A percentile compares a stretch with the other conserved stretches of the same genome.
These are phyloP conservation scores for Solea senegalensis DNA, from an alignment of 2,113 vertebrate genomes.

Conservation along the genomic window DNA sequence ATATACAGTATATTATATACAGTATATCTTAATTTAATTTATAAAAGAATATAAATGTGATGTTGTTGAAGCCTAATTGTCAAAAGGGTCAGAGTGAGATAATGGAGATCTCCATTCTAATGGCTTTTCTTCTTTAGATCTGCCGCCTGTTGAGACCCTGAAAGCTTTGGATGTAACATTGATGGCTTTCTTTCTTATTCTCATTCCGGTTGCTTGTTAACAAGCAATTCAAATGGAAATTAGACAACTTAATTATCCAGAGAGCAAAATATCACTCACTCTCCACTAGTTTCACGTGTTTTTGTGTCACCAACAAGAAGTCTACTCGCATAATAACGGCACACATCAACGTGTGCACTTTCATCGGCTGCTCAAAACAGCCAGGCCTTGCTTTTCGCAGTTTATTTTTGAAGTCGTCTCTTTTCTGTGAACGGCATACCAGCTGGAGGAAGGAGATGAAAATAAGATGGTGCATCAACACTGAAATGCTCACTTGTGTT, in stretches of 20 bases:
- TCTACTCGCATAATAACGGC: background rate
- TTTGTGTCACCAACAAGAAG: conserved; percentile 36
- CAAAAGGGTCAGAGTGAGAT: conserved; percentile 40
- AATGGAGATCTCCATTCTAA: conserved; percentile 38
- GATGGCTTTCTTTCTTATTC: conserved; percentile 46
- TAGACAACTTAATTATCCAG: conserved; percentile 57
- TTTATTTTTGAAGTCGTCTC: conserved; percentile 25
- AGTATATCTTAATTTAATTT: too few relatives aligned
- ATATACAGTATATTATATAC: too few relatives aligned
- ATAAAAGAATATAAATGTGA: background rate
- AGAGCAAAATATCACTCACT: conserved; percentile 46
- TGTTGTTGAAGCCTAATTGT: conserved; percentile 9
- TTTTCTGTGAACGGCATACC: conserved; percentile 14
- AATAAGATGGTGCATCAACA: conserved; percentile 26
- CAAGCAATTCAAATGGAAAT: conserved; percentile 59
- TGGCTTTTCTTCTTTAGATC: conserved; percentile 45
- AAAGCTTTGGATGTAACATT: conserved; percentile 50
- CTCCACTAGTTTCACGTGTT: conserved; percentile 53
- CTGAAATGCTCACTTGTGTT: conserved; percentile 41
- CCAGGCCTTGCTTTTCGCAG: conserved; percentile 13
- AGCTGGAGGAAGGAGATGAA: background rate
- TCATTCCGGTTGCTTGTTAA: conserved; percentile 46
- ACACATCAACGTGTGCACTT: conserved; percentile 15
- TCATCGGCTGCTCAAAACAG: conserved; percentile 28
- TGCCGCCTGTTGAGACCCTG: conserved; percentile 36